Conservation (phyloP, 2,888 invertebrate genomes). For the Spodoptera picta region DNA sequence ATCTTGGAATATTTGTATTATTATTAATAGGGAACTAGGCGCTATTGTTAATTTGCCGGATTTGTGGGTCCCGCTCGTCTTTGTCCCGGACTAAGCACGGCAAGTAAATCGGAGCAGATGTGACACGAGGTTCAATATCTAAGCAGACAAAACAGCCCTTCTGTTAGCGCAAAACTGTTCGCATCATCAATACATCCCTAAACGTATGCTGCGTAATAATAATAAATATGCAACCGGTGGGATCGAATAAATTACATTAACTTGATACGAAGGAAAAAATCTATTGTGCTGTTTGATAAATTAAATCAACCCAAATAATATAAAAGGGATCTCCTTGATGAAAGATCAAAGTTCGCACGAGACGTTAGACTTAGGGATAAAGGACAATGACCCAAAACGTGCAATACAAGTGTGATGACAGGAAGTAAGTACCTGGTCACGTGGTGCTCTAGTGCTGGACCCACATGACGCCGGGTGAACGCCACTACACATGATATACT, state of each 20-base stretch:
- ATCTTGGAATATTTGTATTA: constrained; percentile 81
- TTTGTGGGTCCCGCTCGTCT: constrained; percentile 70
- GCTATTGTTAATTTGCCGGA: constrained; percentile 81
- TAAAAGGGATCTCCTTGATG: constrained; percentile 20
- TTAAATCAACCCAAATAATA: constrained; percentile 58
- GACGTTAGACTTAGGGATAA: constrained; percentile 14
- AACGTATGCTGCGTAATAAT: constrained; percentile 64
- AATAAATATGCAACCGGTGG: constrained; percentile 62
- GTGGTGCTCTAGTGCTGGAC: constrained; percentile 68
- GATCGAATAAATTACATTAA: constrained; percentile 58
- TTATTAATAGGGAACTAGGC: constrained; percentile 80
- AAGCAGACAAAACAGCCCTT: constrained; percentile 74
- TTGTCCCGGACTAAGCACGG: constrained; percentile 67
- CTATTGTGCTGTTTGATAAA: constrained; percentile 59
- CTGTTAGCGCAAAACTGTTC: constrained; percentile 63
- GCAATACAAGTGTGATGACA: constrained; percentile 72
- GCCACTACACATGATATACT: constrained; percentile 71
- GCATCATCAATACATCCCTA: constrained; percentile 72
- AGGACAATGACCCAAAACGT: constrained; percentile 66
- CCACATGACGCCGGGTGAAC: constrained; percentile 79
- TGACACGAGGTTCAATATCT: constrained; percentile 69
- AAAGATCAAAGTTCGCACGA: constrained; percentile 37
- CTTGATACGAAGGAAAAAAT: constrained; percentile 45
- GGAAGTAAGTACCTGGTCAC: constrained; percentile 79
- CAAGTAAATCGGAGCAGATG: constrained; percentile 85